phyloP scores from a whole-genome alignment of 2,797 vertebrate species.

The Galaxias olidus region DNA sequence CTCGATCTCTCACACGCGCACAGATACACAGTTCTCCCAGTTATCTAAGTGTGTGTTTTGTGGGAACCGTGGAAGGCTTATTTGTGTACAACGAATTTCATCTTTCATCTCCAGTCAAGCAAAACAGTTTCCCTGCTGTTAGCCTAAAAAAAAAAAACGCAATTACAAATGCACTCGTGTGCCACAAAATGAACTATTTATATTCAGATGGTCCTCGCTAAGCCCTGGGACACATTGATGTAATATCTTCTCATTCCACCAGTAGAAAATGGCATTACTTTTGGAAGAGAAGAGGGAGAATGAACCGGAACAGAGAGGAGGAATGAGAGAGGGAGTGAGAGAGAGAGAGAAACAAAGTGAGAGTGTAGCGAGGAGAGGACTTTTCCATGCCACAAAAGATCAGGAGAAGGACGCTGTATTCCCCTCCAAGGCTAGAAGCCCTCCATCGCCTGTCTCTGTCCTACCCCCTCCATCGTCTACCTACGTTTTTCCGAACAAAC shows the following conservation, averaged over 20 bases:
- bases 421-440: no score
- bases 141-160: slow-evolving; percentile 29
- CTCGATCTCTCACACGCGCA: slow-evolving; percentile 14
- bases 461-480: neutral
- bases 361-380: slow-evolving; percentile 28
- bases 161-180: slow-evolving; percentile 60
- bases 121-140: slow-evolving; percentile 48
- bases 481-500: neutral
- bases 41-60: slow-evolving; percentile 15
- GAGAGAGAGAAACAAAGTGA: slow-evolving; percentile 54
- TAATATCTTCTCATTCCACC: slow-evolving; percentile 65
- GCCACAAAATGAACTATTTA: slow-evolving; percentile 63
- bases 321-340: slow-evolving; percentile 11
- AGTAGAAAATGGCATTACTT: slow-evolving; percentile 51
- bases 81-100: slow-evolving; percentile 54
- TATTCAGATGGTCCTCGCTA: slow-evolving; percentile 60
- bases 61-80: slow-evolving; percentile 37
- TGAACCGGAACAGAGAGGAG: neutral
- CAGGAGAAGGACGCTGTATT: no score
- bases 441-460: no score
- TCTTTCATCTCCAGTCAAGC: slow-evolving; percentile 51
- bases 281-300: neutral
- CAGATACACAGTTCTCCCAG: neutral
- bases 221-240: slow-evolving; percentile 60
- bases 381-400: no score